These are phyloP conservation scores for Phoenicopterus ruber DNA, from an alignment of 2,113 vertebrate species.

Conservation along the genomic window DNA sequence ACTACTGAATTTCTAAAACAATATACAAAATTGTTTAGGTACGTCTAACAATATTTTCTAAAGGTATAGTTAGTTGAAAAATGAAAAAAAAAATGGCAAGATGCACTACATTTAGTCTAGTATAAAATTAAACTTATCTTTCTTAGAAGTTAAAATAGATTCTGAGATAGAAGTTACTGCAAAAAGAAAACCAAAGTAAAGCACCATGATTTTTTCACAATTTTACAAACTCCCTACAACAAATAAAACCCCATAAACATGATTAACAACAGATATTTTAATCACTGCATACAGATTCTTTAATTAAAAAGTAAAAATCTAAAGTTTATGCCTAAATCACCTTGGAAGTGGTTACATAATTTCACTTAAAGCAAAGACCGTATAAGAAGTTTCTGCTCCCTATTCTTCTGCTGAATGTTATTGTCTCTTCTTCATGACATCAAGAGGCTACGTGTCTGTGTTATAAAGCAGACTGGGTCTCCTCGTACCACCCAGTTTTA, in stretches of 20 bases:
- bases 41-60: neutral
- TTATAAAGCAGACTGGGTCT: neutral
- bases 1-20: neutral
- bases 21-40: accelerated
- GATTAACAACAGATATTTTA: neutral
- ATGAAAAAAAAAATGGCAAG: neutral
- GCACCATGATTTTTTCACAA: neutral
- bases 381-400: neutral
- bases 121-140: neutral
- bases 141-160: neutral
- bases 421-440: neutral
- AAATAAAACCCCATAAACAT: neutral
- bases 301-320: neutral
- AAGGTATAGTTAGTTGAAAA: neutral
- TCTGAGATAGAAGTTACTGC: neutral
- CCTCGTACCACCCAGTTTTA: neutral
- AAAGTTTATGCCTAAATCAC: neutral
- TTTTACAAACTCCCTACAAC: neutral
- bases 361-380: neutral
- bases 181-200: neutral
- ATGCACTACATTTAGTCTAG: neutral
- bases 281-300: neutral
- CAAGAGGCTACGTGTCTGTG: neutral
- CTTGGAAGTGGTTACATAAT: neutral
- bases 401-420: neutral